Base-by-base conservation (phyloP, 2,797 vertebrate species). In the Allobates femoralis region DNA sequence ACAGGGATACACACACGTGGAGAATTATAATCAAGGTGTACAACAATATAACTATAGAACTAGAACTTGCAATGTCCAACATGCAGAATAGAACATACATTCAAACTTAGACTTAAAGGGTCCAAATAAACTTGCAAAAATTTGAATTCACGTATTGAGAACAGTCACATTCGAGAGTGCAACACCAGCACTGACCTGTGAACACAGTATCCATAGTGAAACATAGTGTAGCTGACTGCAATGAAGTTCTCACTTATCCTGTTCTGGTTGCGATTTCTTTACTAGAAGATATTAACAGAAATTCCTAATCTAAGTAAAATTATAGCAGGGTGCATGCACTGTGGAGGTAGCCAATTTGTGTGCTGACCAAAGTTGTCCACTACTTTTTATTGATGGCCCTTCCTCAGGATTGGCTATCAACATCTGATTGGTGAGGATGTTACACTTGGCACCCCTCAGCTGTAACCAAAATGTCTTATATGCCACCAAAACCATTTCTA, bases 91-190 rank as follows among this genome's bases (percentile, higher is more conserved):
- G 50, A 88, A 85, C 83, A 53, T 84, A 89, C 60, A 88, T 71
- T 85, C 0, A 3, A 89, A 88, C 89, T 87, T 89, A 91, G 88
- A 88, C 78, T 55, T 58, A 87, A 89, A 86, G 84, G 46, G 79
- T 71, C 82, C 73, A 3, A 90, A 86, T 41, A 88, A 86, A 87
- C 51, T 69, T 75, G 82, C 37, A 67, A 90, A 86, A 86, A 66
- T 85, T 66, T 83, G 7, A 62, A 81, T 37, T 86, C 32, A 15
- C 74, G 60, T 21, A 6, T 81, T 14, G 28, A 79, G 7, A 60
- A 74, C 7, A 79, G 82, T 75, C 71, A 85, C 53, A 78, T 53
- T 86, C 14, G 83, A 73, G 81, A 28, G 56, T 30, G 74, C 41
- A 18, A 50, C 34, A 1, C 5, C 0, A 81, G 0, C 30, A 46